These are phyloP conservation scores for Atherinosoma microstoma DNA, from an alignment of 2,797 vertebrate genomes.

Conservation along the genomic window DNA sequence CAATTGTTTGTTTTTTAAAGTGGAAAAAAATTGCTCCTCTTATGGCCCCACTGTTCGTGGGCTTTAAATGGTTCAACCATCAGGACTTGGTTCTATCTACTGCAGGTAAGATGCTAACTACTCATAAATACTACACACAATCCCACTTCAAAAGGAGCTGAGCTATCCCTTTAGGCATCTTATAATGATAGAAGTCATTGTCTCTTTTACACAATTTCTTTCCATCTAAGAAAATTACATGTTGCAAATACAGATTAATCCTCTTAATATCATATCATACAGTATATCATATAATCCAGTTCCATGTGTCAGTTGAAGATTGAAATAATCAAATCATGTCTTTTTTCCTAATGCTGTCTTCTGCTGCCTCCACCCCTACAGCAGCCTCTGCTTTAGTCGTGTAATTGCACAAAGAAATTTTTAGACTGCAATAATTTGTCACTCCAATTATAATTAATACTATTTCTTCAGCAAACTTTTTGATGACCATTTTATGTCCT, in stretches of 20 bases:
- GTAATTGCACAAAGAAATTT: neutral
- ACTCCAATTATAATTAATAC: neutral
- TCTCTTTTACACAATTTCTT: neutral
- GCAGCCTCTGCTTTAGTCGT: neutral
- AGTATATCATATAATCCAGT: conserved; percentile 1
- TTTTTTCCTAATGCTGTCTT: neutral
- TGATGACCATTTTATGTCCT: neutral
- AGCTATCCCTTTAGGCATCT: too few relatives aligned
- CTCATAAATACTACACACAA: neutral
- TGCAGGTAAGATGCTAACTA: too few relatives aligned
- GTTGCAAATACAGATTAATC: neutral
- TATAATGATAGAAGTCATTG: neutral
- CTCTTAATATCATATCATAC: neutral
- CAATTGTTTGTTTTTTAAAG: neutral
- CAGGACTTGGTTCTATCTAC: neutral
- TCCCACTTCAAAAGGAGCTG: too few relatives aligned
- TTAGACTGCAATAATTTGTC: neutral
- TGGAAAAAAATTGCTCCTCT: neutral
- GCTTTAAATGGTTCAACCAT: neutral
- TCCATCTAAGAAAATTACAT: neutral
- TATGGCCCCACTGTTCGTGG: neutral
- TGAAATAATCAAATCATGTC: neutral
- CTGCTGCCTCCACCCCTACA: neutral
- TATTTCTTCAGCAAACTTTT: neutral
- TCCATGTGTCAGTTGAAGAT: neutral